Evolutionary conservation across 2,888 invertebrate genomes (phyloP), one percentile per base, ranked within the genome.

Genomic region (Agrenia bidenticulata): DNA sequence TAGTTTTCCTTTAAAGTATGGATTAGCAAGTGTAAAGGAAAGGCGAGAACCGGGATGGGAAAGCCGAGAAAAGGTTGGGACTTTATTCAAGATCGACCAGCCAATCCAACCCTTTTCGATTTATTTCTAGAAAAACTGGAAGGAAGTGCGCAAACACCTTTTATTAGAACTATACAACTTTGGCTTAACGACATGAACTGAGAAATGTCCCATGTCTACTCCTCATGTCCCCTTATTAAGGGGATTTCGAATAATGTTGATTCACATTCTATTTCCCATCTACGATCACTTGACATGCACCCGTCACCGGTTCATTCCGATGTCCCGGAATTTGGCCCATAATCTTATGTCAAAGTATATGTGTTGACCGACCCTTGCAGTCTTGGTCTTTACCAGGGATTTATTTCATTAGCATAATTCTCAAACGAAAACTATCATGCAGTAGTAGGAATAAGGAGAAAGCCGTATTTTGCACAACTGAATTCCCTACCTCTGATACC

Each of bases 211-310:
- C 45, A 45, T 45, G 45, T 45, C 45, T 45, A n/a, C 17, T 15
- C 15, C 15, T 19, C 19, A 45, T 45, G 45, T 45, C 23, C 21
- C 53, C 5, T 7, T 24, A 17, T 50, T 60, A 27, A 27, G 51
- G 60, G 50, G 50, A 49, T 51, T 51, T 51, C 60, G n/a, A n/a
- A n/a, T 42, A 51, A 60, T 60, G 50, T 21, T 50, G 37, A 49
- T 60, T 50, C 60, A 60, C 60, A 60, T 60, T 42, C 60, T 27
- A 39, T 59, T 60, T 60, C 39, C 15, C 60, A 37, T 60, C 32
- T 64, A 67, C 64, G 63, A 67, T 67, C 58, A 57, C 60, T 67
- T 67, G 67, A 67, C 67, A 67, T 61, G 67, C 64, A 50, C 63
- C 58, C 51, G 39, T 27, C 32, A 5, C 45, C 45, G 45, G 45